These are phyloP conservation scores for Terebella lapidaria DNA, from an alignment of 2,888 invertebrate genomes.

Conservation along the genomic window DNA sequence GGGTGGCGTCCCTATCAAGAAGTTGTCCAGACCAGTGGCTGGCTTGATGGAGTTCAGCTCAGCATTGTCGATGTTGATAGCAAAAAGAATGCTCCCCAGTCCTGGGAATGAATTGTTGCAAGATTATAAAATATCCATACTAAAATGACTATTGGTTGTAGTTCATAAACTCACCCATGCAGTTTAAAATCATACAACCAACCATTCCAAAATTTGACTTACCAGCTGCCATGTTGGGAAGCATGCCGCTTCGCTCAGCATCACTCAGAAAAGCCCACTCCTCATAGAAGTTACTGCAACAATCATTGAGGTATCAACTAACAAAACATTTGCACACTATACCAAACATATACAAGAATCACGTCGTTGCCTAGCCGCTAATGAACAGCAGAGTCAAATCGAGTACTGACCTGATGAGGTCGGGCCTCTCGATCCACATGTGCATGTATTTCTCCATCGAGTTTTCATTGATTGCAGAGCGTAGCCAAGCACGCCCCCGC, in stretches of 20 bases:
- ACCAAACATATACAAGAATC: too few species aligned
- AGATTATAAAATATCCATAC: too few species aligned
- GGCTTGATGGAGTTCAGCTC: constrained; percentile 18
- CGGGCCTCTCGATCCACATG: constrained; percentile 65
- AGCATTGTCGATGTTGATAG: constrained; percentile 78
- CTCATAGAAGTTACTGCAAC: constrained; percentile 68
- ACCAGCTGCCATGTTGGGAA: constrained; percentile 85
- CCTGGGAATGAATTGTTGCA: too few species aligned
- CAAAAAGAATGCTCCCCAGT: constrained; percentile 84
- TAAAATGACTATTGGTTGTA: too few species aligned
- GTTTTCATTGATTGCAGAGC: constrained; percentile 84
- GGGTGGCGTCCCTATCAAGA: constrained; percentile 9
- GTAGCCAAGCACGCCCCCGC: constrained; percentile 80
- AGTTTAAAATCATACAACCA: too few species aligned
- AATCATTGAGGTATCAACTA: background rate
- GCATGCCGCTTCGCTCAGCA: constrained; percentile 70
- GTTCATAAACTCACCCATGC: too few species aligned
- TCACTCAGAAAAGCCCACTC: constrained; percentile 79
- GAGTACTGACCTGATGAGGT: background rate
- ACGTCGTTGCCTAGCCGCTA: background rate
- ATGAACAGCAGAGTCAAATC: background rate
- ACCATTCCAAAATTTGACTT: background rate
- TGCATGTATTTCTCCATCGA: constrained; percentile 74
- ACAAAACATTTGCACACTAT: too few species aligned
- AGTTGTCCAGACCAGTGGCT: constrained; percentile 13